These are phyloP conservation scores for Odontothrips loti DNA, from an alignment of 2,888 invertebrate genomes.

Conservation along the genomic window DNA sequence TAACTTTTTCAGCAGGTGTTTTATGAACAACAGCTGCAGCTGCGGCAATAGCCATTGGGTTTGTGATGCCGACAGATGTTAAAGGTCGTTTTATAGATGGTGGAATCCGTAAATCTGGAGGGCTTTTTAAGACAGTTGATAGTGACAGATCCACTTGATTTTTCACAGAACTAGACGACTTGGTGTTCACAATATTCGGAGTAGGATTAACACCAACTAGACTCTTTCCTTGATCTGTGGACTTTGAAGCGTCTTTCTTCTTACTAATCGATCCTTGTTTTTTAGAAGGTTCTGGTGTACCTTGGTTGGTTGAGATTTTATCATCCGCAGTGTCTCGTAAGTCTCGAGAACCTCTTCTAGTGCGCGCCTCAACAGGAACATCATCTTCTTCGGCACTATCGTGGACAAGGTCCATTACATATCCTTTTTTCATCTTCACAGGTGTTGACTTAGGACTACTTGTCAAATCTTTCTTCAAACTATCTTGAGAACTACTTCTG, in stretches of 20 bases:
- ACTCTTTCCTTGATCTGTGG: background rate
- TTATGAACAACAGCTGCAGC: background rate
- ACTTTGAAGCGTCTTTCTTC: background rate
- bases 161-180: background rate
- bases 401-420: background rate
- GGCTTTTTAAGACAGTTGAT: background rate
- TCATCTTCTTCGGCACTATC: background rate
- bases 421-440: background rate
- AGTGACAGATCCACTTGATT: background rate
- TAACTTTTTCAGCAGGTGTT: background rate
- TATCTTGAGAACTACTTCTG: background rate
- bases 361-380: background rate
- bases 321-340: background rate
- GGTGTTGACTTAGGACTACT: background rate
- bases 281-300: background rate
- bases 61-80: background rate
- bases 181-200: background rate
- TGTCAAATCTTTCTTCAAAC: background rate
- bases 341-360: background rate
- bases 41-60: conserved; percentile 7
- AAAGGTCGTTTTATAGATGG: conserved; percentile 4
- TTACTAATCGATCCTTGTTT: background rate
- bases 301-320: background rate
- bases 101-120: background rate
- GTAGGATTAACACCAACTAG: background rate